Percentiles rank a stretch among this genome's conserved stretches.
These are phyloP conservation scores for Neodontobutis hainanensis DNA, from an alignment of 2,113 vertebrate species.

Conservation along the genomic window DNA sequence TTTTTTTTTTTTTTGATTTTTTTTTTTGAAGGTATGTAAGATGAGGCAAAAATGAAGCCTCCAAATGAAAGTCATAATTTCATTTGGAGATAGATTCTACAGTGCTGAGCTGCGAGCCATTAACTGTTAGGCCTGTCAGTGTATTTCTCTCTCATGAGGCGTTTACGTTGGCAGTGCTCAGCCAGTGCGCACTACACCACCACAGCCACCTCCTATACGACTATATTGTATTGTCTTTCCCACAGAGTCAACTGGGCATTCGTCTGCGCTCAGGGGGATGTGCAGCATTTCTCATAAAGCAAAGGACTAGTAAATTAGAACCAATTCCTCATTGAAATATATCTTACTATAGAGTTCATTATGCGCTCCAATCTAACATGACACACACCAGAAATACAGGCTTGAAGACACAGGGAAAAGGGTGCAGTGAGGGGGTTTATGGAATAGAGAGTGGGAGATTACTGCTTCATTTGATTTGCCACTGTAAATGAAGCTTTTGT, in stretches of 20 bases:
- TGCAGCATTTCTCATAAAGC: conserved; percentile 12
- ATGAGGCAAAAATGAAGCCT: conserved; percentile 29
- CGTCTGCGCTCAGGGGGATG: background rate
- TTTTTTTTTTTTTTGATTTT: conserved; percentile 9
- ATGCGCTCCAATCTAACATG: conserved; percentile 36
- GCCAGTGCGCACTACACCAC: conserved; percentile 41
- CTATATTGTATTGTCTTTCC: conserved; percentile 18
- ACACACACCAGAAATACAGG: conserved; percentile 8
- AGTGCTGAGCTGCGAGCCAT: conserved; percentile 50
- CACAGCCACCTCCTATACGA: conserved; percentile 24
- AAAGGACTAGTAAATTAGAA: conserved; percentile 38
- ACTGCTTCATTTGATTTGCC: conserved; percentile 62
- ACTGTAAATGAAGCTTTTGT: conserved; percentile 58
- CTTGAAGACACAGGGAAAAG: conserved; percentile 6
- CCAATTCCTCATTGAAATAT: conserved; percentile 49
- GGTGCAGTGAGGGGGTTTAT: conserved; percentile 14
- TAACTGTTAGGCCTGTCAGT: conserved; percentile 63
- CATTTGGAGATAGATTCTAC: conserved; percentile 53
- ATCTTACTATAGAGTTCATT: conserved; percentile 44
- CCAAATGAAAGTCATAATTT: conserved; percentile 40
- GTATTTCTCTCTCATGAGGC: conserved; percentile 63
- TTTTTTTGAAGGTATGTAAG: conserved; percentile 32
- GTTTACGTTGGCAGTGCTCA: conserved; percentile 53
- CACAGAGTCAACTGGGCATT: conserved; percentile 15
- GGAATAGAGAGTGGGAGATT: conserved; percentile 38